Base-by-base conservation (phyloP, 2,113 vertebrate genomes). In the Macquaria ambigua region DNA sequence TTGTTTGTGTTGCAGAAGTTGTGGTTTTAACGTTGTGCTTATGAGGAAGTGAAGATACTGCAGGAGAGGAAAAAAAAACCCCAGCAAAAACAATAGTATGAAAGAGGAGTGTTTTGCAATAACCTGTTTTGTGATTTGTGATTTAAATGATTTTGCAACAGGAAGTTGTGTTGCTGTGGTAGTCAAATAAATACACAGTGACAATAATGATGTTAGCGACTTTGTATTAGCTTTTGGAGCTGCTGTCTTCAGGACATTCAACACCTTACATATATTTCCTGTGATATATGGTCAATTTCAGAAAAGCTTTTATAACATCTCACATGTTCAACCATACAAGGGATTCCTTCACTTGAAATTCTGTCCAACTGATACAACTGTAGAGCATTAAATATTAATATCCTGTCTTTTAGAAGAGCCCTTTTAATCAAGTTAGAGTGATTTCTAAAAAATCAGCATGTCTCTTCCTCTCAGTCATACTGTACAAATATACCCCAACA, bases 1-100 rank as follows among this genome's bases (percentile, higher is more conserved):
- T 86, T 90, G 83, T 93, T 93, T 92, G 82, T 78, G 71, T 84
- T 86, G 83, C 90, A 92, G 94, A 95, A 95, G 93, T 93, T 94
- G 94, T 91, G 94, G 94, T 94, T 95, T 93, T 90, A 82, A 91
- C 89, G 84, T 74, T 84, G 74, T 89, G 74, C 83, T 91, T 84
- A 92, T 93, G 93, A 95, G 95, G 95, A 96, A 95, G 93, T 94
- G 90, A 94, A 90, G 92, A 92, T 91, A 61, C 74, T 85, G 74
- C 21, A 74, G 74, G 62, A 74, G 75, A 48, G 83, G 46, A 50
- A 87, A 82, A 84, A 85, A 89, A 90, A 81, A 90, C 28, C 34
- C 34, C 3, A 34, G 4, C 34, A 84, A 58, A 82, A 81, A 90
- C 76, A 88, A 76, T 74, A 68, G 79, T 74, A 77, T 77, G 73